A percentile compares a stretch with the other conserved stretches of the same genome.
These are phyloP conservation scores for Myodes glareolus DNA, from an alignment of 2,113 vertebrate species.

Conservation along the genomic window DNA sequence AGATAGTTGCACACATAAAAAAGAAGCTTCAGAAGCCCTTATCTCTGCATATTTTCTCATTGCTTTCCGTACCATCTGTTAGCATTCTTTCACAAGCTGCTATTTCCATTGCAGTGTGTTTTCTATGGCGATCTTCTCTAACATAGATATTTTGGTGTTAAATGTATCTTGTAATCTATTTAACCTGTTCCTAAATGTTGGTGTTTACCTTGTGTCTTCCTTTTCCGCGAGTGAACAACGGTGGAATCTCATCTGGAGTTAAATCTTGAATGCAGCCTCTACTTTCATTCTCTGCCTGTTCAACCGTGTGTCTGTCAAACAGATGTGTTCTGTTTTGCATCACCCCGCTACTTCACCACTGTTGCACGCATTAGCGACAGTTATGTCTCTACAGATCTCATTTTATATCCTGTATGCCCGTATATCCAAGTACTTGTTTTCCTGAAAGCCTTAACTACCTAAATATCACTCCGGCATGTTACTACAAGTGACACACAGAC, in stretches of 20 bases:
- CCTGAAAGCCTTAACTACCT: conserved; percentile 38
- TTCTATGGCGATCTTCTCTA: neutral
- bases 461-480: neutral
- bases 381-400: conserved; percentile 30
- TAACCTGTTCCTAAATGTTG: neutral
- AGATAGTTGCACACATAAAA: neutral
- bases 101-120: neutral
- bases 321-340: neutral
- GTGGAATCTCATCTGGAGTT: neutral
- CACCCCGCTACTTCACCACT: neutral
- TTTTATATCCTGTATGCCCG: neutral
- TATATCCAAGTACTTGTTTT: conserved; percentile 16
- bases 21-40: neutral
- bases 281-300: neutral
- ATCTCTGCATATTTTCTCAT: neutral
- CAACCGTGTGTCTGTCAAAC: neutral
- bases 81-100: neutral
- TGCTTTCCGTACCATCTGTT: neutral
- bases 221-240: neutral
- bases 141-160: neutral
- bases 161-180: neutral
- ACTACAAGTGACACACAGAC: neutral
- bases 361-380: neutral
- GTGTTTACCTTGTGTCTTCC: neutral
- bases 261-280: neutral